Conservation (phyloP, 2,888 invertebrate genomes). For the Lepetodrilus schrolli region DNA sequence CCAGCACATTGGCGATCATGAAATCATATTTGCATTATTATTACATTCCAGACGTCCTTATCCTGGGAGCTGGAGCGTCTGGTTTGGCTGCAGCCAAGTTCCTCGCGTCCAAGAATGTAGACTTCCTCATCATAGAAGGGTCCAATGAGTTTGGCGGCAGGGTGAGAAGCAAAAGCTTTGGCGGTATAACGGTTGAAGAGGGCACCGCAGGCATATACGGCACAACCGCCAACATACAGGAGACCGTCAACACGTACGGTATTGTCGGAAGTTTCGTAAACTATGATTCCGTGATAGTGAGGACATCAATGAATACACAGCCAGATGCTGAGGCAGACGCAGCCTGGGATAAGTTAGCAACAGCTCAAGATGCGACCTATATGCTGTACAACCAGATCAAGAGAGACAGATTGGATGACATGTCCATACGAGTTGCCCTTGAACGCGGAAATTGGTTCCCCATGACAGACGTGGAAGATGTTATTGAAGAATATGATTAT, state of each 20-base stretch:
- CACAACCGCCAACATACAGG: conserved; percentile 35
- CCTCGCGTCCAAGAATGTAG: conserved; percentile 38
- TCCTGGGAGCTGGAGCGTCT: conserved; percentile 37
- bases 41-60: too few species aligned
- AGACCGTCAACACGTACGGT: conserved; percentile 9
- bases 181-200: conserved; percentile 36
- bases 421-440: background rate
- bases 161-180: conserved; percentile 30
- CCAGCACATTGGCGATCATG: too few species aligned
- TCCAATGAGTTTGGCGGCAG: conserved; percentile 39
- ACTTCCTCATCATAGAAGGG: conserved; percentile 42
- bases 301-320: conserved; percentile 29
- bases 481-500: background rate
- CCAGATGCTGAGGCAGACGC: conserved; percentile 25
- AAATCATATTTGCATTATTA: too few species aligned
- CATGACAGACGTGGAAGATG: background rate
- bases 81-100: conserved; percentile 43
- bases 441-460: background rate
- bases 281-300: conserved; percentile 24
- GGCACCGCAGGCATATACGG: too few species aligned
- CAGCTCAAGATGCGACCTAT: background rate
- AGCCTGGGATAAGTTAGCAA: background rate
- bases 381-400: background rate
- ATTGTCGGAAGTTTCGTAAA: conserved; percentile 21
- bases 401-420: background rate